These are phyloP conservation scores for Asobara japonica DNA, from an alignment of 1,140 invertebrate genomes.

Conservation along the genomic window DNA sequence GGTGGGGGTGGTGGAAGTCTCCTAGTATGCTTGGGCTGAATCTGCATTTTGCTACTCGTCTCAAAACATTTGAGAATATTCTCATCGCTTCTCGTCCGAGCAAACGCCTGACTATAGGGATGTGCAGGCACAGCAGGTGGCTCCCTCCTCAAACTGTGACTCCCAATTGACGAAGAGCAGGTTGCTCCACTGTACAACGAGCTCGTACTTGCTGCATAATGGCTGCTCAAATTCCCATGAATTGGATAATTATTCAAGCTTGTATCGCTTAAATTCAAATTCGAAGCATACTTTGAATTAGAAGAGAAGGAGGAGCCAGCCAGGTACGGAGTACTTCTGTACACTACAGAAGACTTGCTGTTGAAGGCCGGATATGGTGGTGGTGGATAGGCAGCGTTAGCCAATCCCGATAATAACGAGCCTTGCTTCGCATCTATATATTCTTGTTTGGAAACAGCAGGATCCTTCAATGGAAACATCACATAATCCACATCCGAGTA, in stretches of 20 bases:
- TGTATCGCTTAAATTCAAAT: constrained; percentile 74
- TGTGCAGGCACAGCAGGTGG: constrained; percentile 65
- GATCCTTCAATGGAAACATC: constrained; percentile 88
- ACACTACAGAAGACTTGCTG: constrained; percentile 77
- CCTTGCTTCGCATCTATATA: constrained; percentile 88
- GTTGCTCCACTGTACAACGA: constrained; percentile 66
- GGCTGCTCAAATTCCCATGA: constrained; percentile 55
- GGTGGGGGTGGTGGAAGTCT: constrained; percentile 77
- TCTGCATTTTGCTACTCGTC: constrained; percentile 53
- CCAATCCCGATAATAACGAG: constrained; percentile 71
- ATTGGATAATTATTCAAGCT: constrained; percentile 49
- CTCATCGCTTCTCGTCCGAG: constrained; percentile 79
- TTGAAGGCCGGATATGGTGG: constrained; percentile 68
- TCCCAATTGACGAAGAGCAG: constrained; percentile 62
- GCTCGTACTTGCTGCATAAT: constrained; percentile 62
- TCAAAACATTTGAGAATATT: constrained; percentile 78
- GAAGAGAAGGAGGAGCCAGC: constrained; percentile 71
- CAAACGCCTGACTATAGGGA: constrained; percentile 67
- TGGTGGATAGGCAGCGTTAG: constrained; percentile 65
- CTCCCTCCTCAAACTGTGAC: constrained; percentile 65
- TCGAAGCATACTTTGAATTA: constrained; percentile 76
- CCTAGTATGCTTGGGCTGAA: constrained; percentile 70
- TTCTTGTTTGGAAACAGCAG: constrained; percentile 87
- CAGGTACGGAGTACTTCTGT: constrained; percentile 81
- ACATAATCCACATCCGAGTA: constrained; percentile 91